Base-by-base conservation (phyloP, 2,113 vertebrate species). In the Dipodomys stephensi region DNA sequence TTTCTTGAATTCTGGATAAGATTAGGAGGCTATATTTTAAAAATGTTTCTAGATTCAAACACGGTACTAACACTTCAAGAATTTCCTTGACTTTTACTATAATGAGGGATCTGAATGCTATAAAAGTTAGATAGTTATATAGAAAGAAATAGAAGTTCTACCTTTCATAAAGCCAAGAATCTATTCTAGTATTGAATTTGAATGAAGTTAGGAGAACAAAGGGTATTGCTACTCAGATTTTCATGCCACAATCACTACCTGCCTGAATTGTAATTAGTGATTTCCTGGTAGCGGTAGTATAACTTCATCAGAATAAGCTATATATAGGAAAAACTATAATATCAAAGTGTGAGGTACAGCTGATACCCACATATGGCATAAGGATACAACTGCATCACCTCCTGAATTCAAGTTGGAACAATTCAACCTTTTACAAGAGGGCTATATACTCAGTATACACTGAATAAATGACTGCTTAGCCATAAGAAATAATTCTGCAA, bases 271-370 rank as follows among this genome's bases (percentile, higher is more conserved):
- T 25, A 83, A 35, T 64, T 44, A 90, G 30, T 78, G 73, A 67
- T 65, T 92, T 72, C 60, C 76, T 0, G 22, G 20, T 81, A 87
- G 87, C 90, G 35, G 72, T 1, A 62, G 27, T 89, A 91, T 95
- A 93, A 67, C 67, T 92, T 90, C 92, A 71, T 84, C 2, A 88
- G 64, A 91, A 91, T 49, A 77, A 60, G 22, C 44, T 84, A 82
- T 27, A 86, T 72, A 90, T 65, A 92, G 62, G 69, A 10, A 2
- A 80, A 90, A 89, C 30, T 76, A 73, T 1, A 67, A 13, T 67
- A 67, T 92, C 6, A 72, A 60, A 86, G 3, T 77, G 57, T 80
- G 64, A 91, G 5, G 18, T 65, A 77, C 83, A 53, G 49, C 0
- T 90, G 25, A 76, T 67, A 94, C 28, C 22, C 35, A 81, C 1